phyloP scores from a whole-genome alignment of 2,113 vertebrate species.

The Ictidomys tridecemlineatus region DNA sequence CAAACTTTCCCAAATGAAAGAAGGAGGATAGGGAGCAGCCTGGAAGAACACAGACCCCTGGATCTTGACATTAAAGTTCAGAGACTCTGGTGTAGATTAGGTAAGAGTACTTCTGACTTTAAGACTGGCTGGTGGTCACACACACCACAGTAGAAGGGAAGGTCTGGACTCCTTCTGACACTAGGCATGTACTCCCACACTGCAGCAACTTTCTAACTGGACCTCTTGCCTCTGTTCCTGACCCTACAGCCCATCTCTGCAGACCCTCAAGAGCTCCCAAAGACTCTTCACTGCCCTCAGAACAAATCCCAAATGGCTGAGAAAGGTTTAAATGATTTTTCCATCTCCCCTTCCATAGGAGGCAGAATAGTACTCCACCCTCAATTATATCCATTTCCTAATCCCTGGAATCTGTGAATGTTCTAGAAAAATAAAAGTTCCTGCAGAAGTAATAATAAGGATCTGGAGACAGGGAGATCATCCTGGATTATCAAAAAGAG shows the following conservation, averaged over 20 bases:
- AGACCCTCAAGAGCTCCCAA: not conserved
- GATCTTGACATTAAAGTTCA: not conserved
- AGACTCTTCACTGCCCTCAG: not conserved
- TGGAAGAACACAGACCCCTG: not conserved
- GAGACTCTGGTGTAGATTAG: not conserved
- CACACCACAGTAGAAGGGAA: accelerated
- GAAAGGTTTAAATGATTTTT: not conserved
- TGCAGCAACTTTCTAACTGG: not conserved
- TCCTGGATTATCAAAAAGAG: not conserved
- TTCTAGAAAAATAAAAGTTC: not conserved
- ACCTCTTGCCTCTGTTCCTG: not conserved
- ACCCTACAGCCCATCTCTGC: not conserved
- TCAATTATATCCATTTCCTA: not conserved
- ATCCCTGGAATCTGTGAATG: not conserved
- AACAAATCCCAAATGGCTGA: not conserved
- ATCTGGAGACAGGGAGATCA: not conserved
- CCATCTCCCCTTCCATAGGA: not conserved
- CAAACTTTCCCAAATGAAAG: not conserved
- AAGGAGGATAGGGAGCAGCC: not conserved
- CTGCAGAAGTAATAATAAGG: not conserved
- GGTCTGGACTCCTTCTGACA: accelerated
- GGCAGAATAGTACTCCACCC: not conserved
- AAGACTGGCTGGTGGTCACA: not conserved
- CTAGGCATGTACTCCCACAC: not conserved
- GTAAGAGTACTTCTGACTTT: not conserved